Conservation (phyloP, 2,113 vertebrate genomes). For the Danionella cerebrum region DNA sequence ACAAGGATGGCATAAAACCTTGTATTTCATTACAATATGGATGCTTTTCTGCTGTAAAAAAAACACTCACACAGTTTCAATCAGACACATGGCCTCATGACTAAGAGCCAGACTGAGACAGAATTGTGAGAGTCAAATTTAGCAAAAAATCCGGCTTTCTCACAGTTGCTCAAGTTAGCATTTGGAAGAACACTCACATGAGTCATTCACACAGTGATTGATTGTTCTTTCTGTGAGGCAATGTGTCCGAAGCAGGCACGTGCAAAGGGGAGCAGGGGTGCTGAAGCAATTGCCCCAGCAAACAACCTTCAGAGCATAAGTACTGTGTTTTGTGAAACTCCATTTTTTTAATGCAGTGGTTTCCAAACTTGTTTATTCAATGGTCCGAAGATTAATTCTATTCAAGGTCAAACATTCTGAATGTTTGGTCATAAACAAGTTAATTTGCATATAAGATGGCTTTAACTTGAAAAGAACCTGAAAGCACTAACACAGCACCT, state of each 20-base stretch:
- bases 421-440: too few relatives aligned
- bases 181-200: neutral
- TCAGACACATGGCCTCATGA: neutral
- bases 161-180: neutral
- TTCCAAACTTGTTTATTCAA: too few relatives aligned
- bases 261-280: too few relatives aligned
- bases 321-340: too few relatives aligned
- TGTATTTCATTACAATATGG: neutral
- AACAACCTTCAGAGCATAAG: too few relatives aligned
- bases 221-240: neutral
- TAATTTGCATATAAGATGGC: too few relatives aligned
- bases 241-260: neutral
- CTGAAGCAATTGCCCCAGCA: too few relatives aligned
- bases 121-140: neutral
- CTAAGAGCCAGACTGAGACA: neutral
- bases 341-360: too few relatives aligned
- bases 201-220: neutral
- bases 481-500: too few relatives aligned
- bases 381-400: too few relatives aligned
- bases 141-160: neutral
- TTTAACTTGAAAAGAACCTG: too few relatives aligned
- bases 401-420: too few relatives aligned
- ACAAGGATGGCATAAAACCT: neutral
- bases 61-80: neutral
- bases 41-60: neutral